Evolutionary conservation across 2,113 vertebrate genomes (phyloP), one percentile per base, ranked within the genome.

Genomic region (Epinephelus moara): DNA sequence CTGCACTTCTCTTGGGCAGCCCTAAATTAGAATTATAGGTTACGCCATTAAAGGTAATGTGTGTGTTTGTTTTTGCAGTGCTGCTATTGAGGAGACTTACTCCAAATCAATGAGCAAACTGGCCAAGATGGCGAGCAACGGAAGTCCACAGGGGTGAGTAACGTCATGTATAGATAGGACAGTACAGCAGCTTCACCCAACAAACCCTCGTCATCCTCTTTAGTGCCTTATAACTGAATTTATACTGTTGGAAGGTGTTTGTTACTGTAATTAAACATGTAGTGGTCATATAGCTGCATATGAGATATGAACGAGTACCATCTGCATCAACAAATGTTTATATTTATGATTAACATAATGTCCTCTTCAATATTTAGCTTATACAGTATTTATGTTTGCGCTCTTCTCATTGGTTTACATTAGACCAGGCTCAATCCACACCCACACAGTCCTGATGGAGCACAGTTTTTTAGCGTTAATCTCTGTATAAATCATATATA

Each of bases 71-170:
- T 45, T 79, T 0, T 50, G n/a, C 74, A 99, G 98, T 89, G 97
- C 97, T 3, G 95, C 97, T 55, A 92, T 99, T 0, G 98, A 99
- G 89, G 98, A 99, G 92, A 96, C 96, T 4, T 99, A 99, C 70
- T 97, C 97, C 50, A 99, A 99, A 89, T 97, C 98, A 0, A 98
- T 99, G 98, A 96, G 94, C 53, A 99, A 99, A 89, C 95, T 99
- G 49, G 96, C 97, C 3, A 99, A 98, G 93, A 96, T 98, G 88
- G 98, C 97, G 18, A 96, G 96, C 75, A 98, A 97, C 2, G 96
- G 97, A 67, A 98, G 97, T 61, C 96, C 97, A 11, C 90, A 96
- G 84, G 98, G 98, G 98, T 99, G 83, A 94, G 96, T 78, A 1
- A 6, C 0, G 0, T 5, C 47, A n/a, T 59, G 23, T 0, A 15